phyloP scores from a whole-genome alignment of 2,797 vertebrate genomes.

The Gallirallus australis region DNA sequence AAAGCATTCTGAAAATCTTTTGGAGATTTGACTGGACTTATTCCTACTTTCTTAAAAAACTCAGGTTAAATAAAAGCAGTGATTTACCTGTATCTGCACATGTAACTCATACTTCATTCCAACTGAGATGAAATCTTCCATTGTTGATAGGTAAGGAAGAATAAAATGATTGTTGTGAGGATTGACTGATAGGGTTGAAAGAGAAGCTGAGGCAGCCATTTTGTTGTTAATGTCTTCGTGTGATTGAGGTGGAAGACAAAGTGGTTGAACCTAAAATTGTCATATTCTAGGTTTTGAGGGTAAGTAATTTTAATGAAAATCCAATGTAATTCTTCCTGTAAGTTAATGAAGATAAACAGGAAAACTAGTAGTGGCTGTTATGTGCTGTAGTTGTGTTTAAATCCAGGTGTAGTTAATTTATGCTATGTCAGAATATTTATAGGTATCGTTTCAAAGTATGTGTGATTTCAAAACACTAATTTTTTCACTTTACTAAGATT shows the following conservation, averaged over 20 bases:
- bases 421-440: not conserved
- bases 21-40: not conserved
- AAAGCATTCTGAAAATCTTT: not conserved
- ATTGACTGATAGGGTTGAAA: not conserved
- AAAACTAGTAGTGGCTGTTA: not conserved
- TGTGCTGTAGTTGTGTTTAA: not conserved
- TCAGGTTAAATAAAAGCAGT: not conserved
- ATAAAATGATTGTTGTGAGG: not conserved
- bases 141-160: not conserved
- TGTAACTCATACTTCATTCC: not conserved
- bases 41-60: not conserved
- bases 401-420: not conserved
- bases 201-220: conserved; percentile 55
- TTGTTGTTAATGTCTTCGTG: not conserved
- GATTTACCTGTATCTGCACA: accelerated
- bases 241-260: not conserved
- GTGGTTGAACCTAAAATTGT: not conserved
- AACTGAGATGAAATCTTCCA: not conserved
- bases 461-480: not conserved
- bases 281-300: not conserved
- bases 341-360: not conserved
- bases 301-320: not conserved
- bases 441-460: not conserved
- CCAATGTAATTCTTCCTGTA: not conserved
- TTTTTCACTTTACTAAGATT: not conserved